Base-by-base conservation (phyloP, 2,797 vertebrate species). In the Antennarius maculatus region DNA sequence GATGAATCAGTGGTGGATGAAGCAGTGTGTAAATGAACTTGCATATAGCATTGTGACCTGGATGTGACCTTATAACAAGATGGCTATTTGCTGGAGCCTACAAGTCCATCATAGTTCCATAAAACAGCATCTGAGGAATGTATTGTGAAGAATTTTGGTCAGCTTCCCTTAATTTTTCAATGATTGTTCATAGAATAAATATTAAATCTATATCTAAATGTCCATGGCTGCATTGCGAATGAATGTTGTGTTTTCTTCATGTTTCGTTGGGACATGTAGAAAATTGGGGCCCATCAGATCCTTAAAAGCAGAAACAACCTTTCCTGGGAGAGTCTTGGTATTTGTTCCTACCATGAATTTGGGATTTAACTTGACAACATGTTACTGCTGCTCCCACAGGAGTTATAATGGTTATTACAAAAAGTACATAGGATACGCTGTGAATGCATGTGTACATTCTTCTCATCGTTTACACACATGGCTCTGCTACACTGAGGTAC, bases 391-490 rank as follows among this genome's bases (percentile, higher is more conserved):
- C 50, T 79, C 72, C 57, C 57, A 59, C 18, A 18, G 51, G 74
- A 51, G 64, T 60, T 52, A 54, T 69, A 66, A 69, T 45, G 17
- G 41, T 81, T 82, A 68, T 73, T 45, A 68, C 15, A 64, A 78
- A 63, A 80, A 60, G 66, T 41, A 34, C 50, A 65, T 46, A 64
- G 52, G 68, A 57, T 67, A 51, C 71, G 39, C 58, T 54, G 67
- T 74, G 52, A 66, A 78, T 57, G 63, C 68, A 68, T 76, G 64
- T n/a, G 51, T 59, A 54, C 79, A 86, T 84, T 81, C 79, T 64
- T 79, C 71, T 77, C 65, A 67, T 82, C 14, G 76, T 88, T 88
- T 85, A 80, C 77, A 83, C 83, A 79, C 79, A 50, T 73, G 75
- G 79, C 71, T 58, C 77, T 74, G 77, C 57, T 71, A 61, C 49